Percentiles rank a stretch among this genome's conserved stretches.
phyloP scores from a whole-genome alignment of 2,888 invertebrate species.

The Eurytoma adleriae region DNA sequence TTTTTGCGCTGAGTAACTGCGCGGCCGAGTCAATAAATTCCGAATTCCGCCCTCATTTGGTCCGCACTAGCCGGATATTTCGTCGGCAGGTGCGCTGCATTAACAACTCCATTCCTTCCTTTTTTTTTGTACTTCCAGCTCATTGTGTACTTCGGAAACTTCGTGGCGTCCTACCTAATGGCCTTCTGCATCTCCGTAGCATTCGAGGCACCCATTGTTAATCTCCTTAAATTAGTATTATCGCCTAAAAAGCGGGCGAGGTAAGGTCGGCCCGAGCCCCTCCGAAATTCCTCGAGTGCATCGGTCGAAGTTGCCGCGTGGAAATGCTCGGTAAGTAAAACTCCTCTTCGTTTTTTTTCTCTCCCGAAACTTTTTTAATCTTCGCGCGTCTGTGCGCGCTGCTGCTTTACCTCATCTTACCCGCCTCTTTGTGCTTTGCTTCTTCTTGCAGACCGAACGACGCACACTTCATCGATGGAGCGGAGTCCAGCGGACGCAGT shows the following conservation, averaged over 20 bases:
- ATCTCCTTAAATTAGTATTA: constrained; percentile 84
- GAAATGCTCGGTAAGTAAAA: constrained; percentile 41
- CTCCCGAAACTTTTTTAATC: constrained; percentile 43
- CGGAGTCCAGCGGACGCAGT: background rate
- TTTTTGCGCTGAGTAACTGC: no score
- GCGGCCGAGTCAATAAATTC: no score
- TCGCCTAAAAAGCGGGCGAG: constrained; percentile 75
- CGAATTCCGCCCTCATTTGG: background rate
- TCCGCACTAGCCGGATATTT: background rate
- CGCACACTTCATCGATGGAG: constrained; percentile 18
- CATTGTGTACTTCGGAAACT: constrained; percentile 85
- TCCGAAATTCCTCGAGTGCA: constrained; percentile 18
- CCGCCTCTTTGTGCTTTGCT: background rate
- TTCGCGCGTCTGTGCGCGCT: constrained; percentile 9
- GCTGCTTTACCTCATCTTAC: background rate
- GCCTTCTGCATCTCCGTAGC: constrained; percentile 87
- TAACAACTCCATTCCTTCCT: background rate
- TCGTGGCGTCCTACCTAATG: constrained; percentile 85
- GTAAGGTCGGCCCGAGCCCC: constrained; percentile 59
- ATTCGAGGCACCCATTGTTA: constrained; percentile 89
- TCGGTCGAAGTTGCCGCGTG: constrained; percentile 23
- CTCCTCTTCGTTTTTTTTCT: background rate
- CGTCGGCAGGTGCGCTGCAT: background rate
- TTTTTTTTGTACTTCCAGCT: constrained; percentile 75
- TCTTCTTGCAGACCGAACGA: constrained; percentile 33